Base-by-base conservation (phyloP, 1,140 invertebrate species). In the Lasioglossum baleicum region DNA sequence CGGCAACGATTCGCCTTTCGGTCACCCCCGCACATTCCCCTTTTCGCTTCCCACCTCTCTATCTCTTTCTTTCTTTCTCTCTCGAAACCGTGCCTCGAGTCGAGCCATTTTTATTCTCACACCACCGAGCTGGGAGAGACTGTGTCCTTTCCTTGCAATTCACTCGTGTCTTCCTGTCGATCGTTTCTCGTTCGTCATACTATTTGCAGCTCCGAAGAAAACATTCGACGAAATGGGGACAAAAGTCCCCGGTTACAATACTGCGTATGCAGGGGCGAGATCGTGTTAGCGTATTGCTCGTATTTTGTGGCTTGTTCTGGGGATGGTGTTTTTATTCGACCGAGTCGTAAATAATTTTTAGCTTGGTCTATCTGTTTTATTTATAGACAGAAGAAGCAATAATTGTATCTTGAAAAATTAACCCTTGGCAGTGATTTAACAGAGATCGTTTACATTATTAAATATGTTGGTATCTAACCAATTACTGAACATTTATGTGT, bases 81-180 rank as follows among this genome's bases (percentile, higher is more conserved):
- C 2, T 53, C 4, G 13, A 2, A 82, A 81, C 83, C 80, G 74
- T 67, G 75, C 31, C 79, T 78, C 75, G 83, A 88, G 88, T 83
- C 75, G 53, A 77, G 72, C 83, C 81, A 89, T 89, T 88, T 89
- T 87, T 88, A 87, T 88, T 82, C 81, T 75, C 77, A 40, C 80
- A 73, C 75, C 48, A 53, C 15, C 31, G n/a, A 26, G 51, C 26
- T 40, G 7, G 3, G 56, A 53, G 56, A 53, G 74, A 64, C 40
- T 85, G 51, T 80, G 76, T 51, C 63, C 69, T 73, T 63, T 64
- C 66, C 83, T 73, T 53, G 75, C 71, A 82, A 80, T 86, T 85
- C 83, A 74, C 76, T 83, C 84, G 75, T 67, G 48, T 77, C 73
- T 64, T 70, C 81, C 74, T 68, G 71, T 76, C 84, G 74, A 86